A percentile compares a stretch with the other conserved stretches of the same genome.
Evolutionary conservation across 1,140 invertebrate genomes (phyloP).

Genomic region (Thrips palmi): DNA sequence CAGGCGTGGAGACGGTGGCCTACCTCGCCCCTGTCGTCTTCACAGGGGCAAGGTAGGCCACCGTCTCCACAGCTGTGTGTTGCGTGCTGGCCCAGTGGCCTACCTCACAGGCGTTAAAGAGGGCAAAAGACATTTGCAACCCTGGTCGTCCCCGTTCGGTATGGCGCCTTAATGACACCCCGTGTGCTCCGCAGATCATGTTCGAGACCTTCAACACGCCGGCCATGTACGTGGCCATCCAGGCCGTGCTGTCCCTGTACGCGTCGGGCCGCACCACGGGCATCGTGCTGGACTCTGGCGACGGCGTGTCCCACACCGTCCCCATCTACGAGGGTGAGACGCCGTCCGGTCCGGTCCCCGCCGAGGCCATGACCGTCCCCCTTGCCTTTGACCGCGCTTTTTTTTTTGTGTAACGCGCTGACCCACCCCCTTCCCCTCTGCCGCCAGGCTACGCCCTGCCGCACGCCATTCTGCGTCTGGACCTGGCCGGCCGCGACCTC

Average conservation of each 20-base stretch:
- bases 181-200: conserved; percentile 70
- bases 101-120: too few species aligned
- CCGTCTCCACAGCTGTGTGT: too few species aligned
- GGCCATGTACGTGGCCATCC: conserved; percentile 75
- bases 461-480: conserved; percentile 70
- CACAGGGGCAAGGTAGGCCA: too few species aligned
- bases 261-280: conserved; percentile 76
- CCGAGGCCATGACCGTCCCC: too few species aligned
- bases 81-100: too few species aligned
- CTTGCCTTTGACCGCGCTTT: too few species aligned
- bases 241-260: conserved; percentile 66
- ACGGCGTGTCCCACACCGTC: conserved; percentile 75
- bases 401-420: neutral
- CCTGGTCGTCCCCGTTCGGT: too few species aligned
- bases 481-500: conserved; percentile 75
- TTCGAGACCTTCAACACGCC: conserved; percentile 88
- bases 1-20: too few species aligned
- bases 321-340: conserved; percentile 61
- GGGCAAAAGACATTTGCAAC: too few species aligned
- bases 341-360: too few species aligned
- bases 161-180: too few species aligned
- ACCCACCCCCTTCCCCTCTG: conserved; percentile 37
- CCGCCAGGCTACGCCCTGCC: conserved; percentile 33
- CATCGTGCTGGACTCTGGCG: conserved; percentile 58
- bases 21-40: too few species aligned